Percentiles rank a stretch among this genome's conserved stretches.
Conservation (phyloP, 2,888 invertebrate genomes). For the Drosophila longiperda region DNA sequence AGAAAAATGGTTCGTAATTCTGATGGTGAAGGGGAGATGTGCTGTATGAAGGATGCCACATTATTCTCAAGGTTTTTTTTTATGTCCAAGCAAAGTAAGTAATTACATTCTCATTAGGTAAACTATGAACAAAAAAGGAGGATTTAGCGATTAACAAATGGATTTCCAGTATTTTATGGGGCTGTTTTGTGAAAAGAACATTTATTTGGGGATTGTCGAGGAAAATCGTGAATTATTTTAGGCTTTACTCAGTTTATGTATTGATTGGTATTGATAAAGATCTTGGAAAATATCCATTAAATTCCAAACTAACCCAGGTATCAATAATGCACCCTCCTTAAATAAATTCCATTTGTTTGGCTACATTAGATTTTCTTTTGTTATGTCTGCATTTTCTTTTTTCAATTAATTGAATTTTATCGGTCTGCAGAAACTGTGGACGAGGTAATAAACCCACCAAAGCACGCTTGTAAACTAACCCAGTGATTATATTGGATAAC, state of each 20-base stretch:
- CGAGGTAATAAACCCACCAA: slow-evolving; percentile 42
- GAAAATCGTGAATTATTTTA: not conserved
- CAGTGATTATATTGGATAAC: slow-evolving; percentile 12
- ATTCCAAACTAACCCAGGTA: not conserved
- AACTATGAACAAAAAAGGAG: slow-evolving; percentile 21
- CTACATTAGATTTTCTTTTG: slow-evolving; percentile 2
- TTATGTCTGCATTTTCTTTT: slow-evolving; percentile 18
- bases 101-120: slow-evolving; percentile 49
- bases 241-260: not conserved
- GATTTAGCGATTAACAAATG: slow-evolving; percentile 24
- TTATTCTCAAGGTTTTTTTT: slow-evolving; percentile 13
- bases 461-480: slow-evolving; percentile 33
- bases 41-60: slow-evolving; percentile 4
- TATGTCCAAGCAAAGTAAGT: slow-evolving; percentile 34
- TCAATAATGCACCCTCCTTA: not conserved
- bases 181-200: not conserved
- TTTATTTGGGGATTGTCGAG: not conserved
- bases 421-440: slow-evolving; percentile 40
- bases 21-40: slow-evolving; percentile 3
- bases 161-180: slow-evolving; percentile 24
- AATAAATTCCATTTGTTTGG: not conserved
- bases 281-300: not conserved
- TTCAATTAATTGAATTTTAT: slow-evolving; percentile 72
- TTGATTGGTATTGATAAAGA: not conserved
- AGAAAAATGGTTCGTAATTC: slow-evolving; percentile 32